A percentile compares a stretch with the other conserved stretches of the same genome.
Evolutionary conservation across 1,140 invertebrate species (phyloP).

Genomic region (Drosophila leontia): DNA sequence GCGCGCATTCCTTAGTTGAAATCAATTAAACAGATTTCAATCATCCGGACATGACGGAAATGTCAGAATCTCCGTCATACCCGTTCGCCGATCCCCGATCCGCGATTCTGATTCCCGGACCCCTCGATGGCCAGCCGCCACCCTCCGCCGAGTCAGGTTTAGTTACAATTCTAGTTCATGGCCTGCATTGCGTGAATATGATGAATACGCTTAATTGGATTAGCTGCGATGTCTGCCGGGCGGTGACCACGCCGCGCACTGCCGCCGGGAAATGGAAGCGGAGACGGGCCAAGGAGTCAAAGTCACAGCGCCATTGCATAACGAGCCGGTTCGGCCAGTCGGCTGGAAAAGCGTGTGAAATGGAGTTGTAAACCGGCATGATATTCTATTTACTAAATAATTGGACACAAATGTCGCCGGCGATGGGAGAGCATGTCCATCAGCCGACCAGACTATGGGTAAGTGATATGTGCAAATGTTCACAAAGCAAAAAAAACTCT

Average conservation of each 20-base stretch:
- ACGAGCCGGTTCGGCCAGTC: slow-evolving; percentile 36
- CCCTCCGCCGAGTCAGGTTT: slow-evolving; percentile 14
- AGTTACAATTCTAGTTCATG: slow-evolving; percentile 66
- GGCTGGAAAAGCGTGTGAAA: slow-evolving; percentile 62
- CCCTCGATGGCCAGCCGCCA: slow-evolving; percentile 16
- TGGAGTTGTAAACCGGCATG: slow-evolving; percentile 56
- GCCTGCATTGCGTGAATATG: slow-evolving; percentile 77
- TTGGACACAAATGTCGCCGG: slow-evolving; percentile 46
- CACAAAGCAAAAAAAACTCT: background rate
- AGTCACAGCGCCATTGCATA: slow-evolving; percentile 66
- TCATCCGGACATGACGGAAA: slow-evolving; percentile 75
- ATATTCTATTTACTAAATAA: slow-evolving; percentile 58
- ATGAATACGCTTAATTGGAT: slow-evolving; percentile 79
- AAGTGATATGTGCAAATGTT: slow-evolving; percentile 16
- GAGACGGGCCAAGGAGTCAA: slow-evolving; percentile 39
- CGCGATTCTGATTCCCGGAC: background rate
- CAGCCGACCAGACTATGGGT: slow-evolving; percentile 11
- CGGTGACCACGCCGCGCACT: slow-evolving; percentile 13
- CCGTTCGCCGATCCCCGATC: slow-evolving; percentile 8
- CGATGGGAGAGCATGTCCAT: slow-evolving; percentile 44
- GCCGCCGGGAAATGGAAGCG: slow-evolving; percentile 55
- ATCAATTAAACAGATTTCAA: slow-evolving; percentile 74
- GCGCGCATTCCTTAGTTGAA: slow-evolving; percentile 36
- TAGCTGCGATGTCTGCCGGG: slow-evolving; percentile 52
- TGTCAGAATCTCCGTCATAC: slow-evolving; percentile 54